phyloP scores from a whole-genome alignment of 2,888 invertebrate species.

The Pristionchus arcanus region DNA sequence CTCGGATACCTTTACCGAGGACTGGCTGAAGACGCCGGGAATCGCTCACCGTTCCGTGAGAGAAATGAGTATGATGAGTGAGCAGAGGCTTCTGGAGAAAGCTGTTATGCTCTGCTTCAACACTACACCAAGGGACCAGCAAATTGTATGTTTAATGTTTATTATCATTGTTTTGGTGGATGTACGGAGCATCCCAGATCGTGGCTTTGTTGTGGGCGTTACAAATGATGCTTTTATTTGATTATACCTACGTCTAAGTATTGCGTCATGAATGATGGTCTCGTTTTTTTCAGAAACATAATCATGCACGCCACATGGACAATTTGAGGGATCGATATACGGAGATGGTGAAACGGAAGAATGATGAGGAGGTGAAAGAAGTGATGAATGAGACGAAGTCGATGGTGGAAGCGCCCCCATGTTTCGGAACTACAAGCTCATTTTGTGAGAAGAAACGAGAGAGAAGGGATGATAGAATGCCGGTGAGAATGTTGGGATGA shows the following conservation, averaged over 20 bases:
- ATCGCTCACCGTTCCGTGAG: background rate
- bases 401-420: background rate
- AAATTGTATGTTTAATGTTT: background rate
- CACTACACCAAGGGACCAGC: background rate
- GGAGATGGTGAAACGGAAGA: background rate
- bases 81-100: background rate
- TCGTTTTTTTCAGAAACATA: background rate
- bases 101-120: conserved; percentile 3
- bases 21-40: background rate
- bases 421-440: background rate
- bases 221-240: too few species aligned
- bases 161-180: too few species aligned
- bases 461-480: background rate
- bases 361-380: background rate
- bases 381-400: background rate
- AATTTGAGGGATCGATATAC: background rate
- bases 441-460: background rate
- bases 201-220: too few species aligned
- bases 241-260: background rate
- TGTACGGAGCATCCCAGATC: too few species aligned
- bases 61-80: background rate
- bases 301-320: conserved; percentile 4
- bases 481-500: background rate
- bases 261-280: too few species aligned
- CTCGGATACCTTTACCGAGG: background rate